Base-by-base conservation (phyloP, 2,113 vertebrate species). In the Scomber japonicus region DNA sequence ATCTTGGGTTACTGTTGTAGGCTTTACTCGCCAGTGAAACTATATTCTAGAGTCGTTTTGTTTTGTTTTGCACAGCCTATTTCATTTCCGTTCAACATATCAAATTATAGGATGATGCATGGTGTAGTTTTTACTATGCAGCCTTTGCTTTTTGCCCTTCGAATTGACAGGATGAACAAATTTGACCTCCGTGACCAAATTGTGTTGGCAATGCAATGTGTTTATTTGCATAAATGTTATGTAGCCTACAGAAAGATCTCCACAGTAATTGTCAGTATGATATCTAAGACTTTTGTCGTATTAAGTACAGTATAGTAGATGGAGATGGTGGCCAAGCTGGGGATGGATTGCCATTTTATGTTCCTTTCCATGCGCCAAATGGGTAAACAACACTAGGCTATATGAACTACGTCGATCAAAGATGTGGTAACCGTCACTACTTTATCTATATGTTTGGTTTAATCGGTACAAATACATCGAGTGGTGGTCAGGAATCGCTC, bases 301-400 rank as follows among this genome's bases (percentile, higher is more conserved):
- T 83, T n/a, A 61, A 57, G 46, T 11, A 13, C 40, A 53, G 56
- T 63, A 19, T 53, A 55, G 70, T 59, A 5, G 64, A 78, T 12
- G 35, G 67, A 51, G 72, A 80, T 70, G 78, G 70, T 84, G 81
- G 49, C 30, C 46, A 55, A 70, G 73, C 60, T 77, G 55, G n/a
- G 51, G 44, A 12, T 15, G 11, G 48, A 78, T 71, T 85, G 74
- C 66, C 64, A 82, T 88, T 81, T 85, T 72, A 60, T 81, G 55
- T 21, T 53, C 45, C 7, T 65, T 68, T 60, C 64, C 71, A 17
- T 89, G 83, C 71, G 35, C 45, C 67, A 69, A 72, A 72, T 12
- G 40, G 51, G 65, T 75, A 81, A 88, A 90, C 75, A 86, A 77
- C 46, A 76, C 30, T 2, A 11, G 35, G 35, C 31, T 40, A 61